A percentile compares a stretch with the other conserved stretches of the same genome.
Conservation (phyloP, 2,113 vertebrate species). For the Mola mola region DNA sequence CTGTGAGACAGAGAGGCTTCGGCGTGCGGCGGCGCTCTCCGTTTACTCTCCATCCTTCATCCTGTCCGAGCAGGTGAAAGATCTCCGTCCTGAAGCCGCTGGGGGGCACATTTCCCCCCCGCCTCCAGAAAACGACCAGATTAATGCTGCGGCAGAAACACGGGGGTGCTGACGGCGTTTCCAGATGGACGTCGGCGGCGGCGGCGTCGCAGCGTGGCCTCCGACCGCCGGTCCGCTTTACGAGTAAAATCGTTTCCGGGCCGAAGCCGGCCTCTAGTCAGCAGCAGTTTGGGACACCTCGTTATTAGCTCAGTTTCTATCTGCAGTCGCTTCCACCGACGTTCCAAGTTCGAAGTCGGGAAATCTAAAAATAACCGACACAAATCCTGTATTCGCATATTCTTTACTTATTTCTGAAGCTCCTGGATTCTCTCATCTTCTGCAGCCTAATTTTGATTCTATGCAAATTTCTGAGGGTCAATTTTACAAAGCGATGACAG, state of each 20-base stretch:
- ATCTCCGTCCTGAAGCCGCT: constrained; percentile 64
- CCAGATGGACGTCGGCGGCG: constrained; percentile 69
- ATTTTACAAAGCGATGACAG: too few species aligned
- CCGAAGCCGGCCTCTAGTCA: constrained; percentile 64
- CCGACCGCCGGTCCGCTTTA: constrained; percentile 64
- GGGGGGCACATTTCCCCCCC: constrained; percentile 72
- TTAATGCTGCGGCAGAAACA: constrained; percentile 78
- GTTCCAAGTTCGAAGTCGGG: too few species aligned
- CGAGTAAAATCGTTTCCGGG: constrained; percentile 74
- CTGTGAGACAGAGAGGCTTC: constrained; percentile 49
- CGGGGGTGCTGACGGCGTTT: constrained; percentile 76
- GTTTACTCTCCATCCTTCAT: constrained; percentile 56
- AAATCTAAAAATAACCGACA: too few species aligned
- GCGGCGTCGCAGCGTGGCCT: constrained; percentile 49
- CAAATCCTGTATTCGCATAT: too few species aligned
- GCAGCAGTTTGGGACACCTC: constrained; percentile 79
- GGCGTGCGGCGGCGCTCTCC: constrained; percentile 55
- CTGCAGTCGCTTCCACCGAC: too few species aligned
- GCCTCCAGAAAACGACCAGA: constrained; percentile 79
- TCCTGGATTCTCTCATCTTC: too few species aligned
- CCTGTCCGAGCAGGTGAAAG: constrained; percentile 66
- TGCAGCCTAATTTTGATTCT: too few species aligned
- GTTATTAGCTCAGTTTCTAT: constrained; percentile 72
- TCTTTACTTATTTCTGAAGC: too few species aligned
- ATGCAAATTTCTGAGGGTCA: too few species aligned